phyloP scores from a whole-genome alignment of 1,140 invertebrate genomes.

The Scaptodrosophila lebanonensis region DNA sequence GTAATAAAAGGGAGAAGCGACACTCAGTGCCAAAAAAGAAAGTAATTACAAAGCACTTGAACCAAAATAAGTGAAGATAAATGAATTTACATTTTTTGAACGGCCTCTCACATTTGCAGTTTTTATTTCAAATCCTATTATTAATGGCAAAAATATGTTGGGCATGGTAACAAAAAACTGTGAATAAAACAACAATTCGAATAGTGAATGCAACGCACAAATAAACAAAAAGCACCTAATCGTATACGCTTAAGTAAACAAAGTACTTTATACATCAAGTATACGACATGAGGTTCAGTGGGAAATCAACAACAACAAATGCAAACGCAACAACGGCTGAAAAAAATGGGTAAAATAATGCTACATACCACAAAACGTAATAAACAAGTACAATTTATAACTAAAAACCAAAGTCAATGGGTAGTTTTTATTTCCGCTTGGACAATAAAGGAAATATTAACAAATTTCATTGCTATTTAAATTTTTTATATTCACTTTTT shows the following conservation, averaged over 20 bases:
- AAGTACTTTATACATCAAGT: constrained; percentile 20
- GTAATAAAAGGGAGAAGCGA: too few species aligned
- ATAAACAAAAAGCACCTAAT: constrained; percentile 18
- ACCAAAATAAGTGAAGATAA: too few species aligned
- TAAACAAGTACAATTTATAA: neutral
- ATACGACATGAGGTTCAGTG: constrained; percentile 53
- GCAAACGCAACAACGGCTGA: constrained; percentile 37
- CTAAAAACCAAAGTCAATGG: neutral
- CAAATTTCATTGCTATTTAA: too few species aligned
- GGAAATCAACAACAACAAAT: constrained; percentile 30
- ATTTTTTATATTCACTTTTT: too few species aligned
- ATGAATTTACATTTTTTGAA: too few species aligned
- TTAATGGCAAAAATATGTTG: constrained; percentile 16
- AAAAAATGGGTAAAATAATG: constrained; percentile 65
- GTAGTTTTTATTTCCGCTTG: too few species aligned
- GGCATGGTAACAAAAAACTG: too few species aligned
- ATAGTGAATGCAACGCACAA: constrained; percentile 9
- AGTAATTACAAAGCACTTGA: too few species aligned
- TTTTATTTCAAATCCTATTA: constrained; percentile 11
- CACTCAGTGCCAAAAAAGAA: too few species aligned
- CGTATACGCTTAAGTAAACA: constrained; percentile 1
- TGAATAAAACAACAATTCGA: too few species aligned
- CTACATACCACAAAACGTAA: constrained; percentile 10
- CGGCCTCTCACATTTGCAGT: neutral
- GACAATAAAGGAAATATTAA: too few species aligned